These are phyloP conservation scores for Trachelus tabidus DNA, from an alignment of 2,888 invertebrate species.

Conservation along the genomic window DNA sequence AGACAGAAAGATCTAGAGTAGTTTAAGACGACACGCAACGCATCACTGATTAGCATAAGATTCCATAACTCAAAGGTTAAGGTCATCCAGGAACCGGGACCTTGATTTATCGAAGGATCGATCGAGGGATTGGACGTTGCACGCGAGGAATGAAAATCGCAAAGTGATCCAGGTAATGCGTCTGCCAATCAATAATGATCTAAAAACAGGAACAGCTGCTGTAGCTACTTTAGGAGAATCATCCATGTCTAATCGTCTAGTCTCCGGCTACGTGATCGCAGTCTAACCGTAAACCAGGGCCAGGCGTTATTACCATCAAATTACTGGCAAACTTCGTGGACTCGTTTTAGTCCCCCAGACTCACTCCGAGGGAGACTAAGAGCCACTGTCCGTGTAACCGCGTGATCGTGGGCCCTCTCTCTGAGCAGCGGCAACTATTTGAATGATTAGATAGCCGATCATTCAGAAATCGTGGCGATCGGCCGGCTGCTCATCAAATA, in stretches of 20 bases:
- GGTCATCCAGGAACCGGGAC: neutral
- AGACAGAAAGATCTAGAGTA: neutral
- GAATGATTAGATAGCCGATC: conserved; percentile 56
- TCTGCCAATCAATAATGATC: neutral
- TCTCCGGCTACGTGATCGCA: conserved; percentile 1
- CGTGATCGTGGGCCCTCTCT: neutral
- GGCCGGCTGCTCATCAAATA: conserved; percentile 48
- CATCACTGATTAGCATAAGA: neutral
- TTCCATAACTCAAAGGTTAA: neutral
- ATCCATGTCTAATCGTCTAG: conserved; percentile 22
- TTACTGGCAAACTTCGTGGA: conserved; percentile 19
- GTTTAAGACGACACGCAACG: neutral
- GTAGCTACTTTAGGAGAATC: neutral
- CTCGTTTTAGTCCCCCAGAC: conserved; percentile 8
- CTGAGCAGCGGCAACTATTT: conserved; percentile 43
- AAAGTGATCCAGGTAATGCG: neutral
- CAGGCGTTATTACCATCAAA: conserved; percentile 23
- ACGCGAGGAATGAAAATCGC: neutral
- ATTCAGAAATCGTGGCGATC: conserved; percentile 40
- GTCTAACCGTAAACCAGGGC: conserved; percentile 19
- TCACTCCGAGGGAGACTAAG: conserved; percentile 12
- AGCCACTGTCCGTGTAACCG: conserved; percentile 9
- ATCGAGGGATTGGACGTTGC: neutral
- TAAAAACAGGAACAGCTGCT: neutral
- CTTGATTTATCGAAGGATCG: neutral